Evolutionary conservation across 2,888 invertebrate genomes (phyloP), one percentile per base, ranked within the genome.

Genomic region (Chymomyza fuscimana): DNA sequence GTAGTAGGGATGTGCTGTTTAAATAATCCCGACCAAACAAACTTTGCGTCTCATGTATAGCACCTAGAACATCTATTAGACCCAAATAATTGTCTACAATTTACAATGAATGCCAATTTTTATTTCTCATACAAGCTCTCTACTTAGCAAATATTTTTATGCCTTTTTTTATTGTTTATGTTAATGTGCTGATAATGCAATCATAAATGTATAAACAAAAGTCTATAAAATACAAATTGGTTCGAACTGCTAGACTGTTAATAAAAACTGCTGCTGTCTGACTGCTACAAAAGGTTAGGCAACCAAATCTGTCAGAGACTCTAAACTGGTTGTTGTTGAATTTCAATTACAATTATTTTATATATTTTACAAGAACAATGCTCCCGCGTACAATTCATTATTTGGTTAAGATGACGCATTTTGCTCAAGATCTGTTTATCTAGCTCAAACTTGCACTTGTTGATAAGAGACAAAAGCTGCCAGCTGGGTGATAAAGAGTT

Each of bases 171-270:
- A 54, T 61, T 59, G 56, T 72, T 70, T 65, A 74, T 69, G 22
- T 74, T 67, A 40, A 74, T 29, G 63, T 61, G 32, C 51, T 77
- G 78, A 67, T 77, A 78, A 77, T 69, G 56, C 50, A 50, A 19
- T 50, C 25, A 25, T 25, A 25, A 25, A 25, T 25, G 25, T 25
- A 15, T 54, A 16, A 51, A 51, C n/a, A 62, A 56, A 52, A 62
- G 36, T 9, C 7, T 36, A 36, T 36, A 36, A 36, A 36, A 5
- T 15, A 16, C 15, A 51, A 51, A 51, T 51, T 16, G 19, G 52
- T 54, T 54, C 52, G 52, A 19, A 54, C 52, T n/a, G 16, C 19
- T 54, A 19, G 16, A 16, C 7, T 54, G 19, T 6, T 54, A 5
- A 7, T 54, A 16, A 6, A 19, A 54, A 2, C 19, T 19, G 10